A percentile compares a stretch with the other conserved stretches of the same genome.
These are phyloP conservation scores for Diaprepes abbreviatus DNA, from an alignment of 2,888 invertebrate species.

Conservation along the genomic window DNA sequence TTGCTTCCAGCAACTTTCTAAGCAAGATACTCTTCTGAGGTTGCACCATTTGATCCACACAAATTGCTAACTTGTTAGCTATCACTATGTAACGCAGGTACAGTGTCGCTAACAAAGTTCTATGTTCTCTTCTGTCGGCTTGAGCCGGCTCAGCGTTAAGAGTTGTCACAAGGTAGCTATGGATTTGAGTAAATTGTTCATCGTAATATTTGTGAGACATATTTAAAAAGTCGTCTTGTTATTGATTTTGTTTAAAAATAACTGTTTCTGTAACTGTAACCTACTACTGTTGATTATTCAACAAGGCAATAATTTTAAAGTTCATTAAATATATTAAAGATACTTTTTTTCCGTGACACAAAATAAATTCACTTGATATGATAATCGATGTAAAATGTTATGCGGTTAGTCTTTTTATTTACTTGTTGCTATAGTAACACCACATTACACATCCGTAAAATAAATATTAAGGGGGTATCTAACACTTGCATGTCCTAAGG, in stretches of 20 bases:
- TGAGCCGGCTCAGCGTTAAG: constrained; percentile 74
- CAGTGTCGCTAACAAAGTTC: constrained; percentile 76
- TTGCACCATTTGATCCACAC: constrained; percentile 92
- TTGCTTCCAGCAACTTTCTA: constrained; percentile 78
- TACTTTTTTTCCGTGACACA: too few relatives aligned
- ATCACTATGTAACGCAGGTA: constrained; percentile 87
- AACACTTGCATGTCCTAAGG: too few relatives aligned
- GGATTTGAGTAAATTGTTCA: constrained; percentile 76
- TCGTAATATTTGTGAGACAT: constrained; percentile 86
- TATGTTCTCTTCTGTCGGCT: constrained; percentile 74
- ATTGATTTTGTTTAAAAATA: too few relatives aligned
- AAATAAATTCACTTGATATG: too few relatives aligned
- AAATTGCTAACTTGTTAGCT: constrained; percentile 80
- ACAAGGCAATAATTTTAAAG: too few relatives aligned
- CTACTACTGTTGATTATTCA: too few relatives aligned
- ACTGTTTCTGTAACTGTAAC: too few relatives aligned
- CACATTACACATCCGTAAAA: too few relatives aligned
- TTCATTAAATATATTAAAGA: too few relatives aligned
- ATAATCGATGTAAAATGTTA: too few relatives aligned
- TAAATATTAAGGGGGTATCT: too few relatives aligned
- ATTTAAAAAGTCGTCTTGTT: not conserved
- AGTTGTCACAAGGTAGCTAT: constrained; percentile 76
- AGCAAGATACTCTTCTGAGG: constrained; percentile 92
- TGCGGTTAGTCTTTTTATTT: too few relatives aligned
- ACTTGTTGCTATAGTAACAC: not conserved